phyloP scores from a whole-genome alignment of 2,888 invertebrate species.

The Thymelicus sylvestris region DNA sequence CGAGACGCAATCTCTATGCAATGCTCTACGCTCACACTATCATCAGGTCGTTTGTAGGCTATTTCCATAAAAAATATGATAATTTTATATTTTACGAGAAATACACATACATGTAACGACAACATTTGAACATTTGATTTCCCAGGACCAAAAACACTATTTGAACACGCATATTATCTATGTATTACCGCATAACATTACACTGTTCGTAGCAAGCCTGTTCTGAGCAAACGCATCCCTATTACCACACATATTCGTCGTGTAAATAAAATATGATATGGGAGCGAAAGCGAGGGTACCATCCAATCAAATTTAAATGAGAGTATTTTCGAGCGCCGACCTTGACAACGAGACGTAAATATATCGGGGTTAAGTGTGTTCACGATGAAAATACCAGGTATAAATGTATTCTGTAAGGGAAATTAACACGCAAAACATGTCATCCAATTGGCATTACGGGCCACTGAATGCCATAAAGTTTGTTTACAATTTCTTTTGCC shows the following conservation, averaged over 20 bases:
- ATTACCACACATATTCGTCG: constrained; percentile 1
- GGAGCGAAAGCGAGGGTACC: constrained; percentile 33
- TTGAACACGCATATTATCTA: too few species aligned
- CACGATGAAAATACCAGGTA: constrained; percentile 20
- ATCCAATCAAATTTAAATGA: constrained; percentile 38
- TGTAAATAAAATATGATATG: constrained; percentile 35
- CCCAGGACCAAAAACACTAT: too few species aligned
- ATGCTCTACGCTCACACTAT: too few species aligned
- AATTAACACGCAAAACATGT: background rate
- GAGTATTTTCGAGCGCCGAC: constrained; percentile 35
- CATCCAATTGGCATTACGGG: background rate
- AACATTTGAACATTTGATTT: too few species aligned
- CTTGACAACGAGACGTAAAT: constrained; percentile 34
- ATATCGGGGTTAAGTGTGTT: constrained; percentile 37
- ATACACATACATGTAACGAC: too few species aligned
- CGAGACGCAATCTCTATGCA: too few species aligned
- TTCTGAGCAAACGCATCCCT: constrained; percentile 14
- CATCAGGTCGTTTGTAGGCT: too few species aligned
- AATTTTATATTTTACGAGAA: too few species aligned
- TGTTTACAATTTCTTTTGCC: too few species aligned
- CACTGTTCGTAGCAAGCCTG: background rate
- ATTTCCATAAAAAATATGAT: too few species aligned
- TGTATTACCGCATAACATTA: background rate
- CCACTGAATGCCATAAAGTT: background rate
- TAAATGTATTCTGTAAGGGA: constrained; percentile 10